Evolutionary conservation across 1,140 invertebrate genomes (phyloP).

Genomic region (Vollenhovia emeryi): DNA sequence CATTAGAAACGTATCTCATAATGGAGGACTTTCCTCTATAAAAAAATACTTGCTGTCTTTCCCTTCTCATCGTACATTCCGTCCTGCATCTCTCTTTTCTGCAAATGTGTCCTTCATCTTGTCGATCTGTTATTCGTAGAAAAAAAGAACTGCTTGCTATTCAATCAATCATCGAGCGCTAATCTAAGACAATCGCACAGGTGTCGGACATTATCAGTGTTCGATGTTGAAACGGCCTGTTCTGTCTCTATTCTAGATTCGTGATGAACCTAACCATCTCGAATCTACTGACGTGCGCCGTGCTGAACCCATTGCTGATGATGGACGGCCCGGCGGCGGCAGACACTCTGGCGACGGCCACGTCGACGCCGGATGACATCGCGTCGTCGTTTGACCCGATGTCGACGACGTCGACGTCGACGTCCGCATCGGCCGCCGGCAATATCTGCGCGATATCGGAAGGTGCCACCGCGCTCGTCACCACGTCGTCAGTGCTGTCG

Average conservation of each 20-base stretch:
- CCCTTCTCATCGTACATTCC: background rate
- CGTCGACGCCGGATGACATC: conserved; percentile 18
- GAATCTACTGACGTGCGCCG: conserved; percentile 88
- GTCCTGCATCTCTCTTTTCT: background rate
- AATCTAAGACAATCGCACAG: background rate
- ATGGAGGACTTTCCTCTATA: no score
- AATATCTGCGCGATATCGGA: conserved; percentile 79
- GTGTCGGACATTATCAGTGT: background rate
- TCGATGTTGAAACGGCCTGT: background rate
- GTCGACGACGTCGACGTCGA: background rate
- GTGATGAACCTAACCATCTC: conserved; percentile 89
- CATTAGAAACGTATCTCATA: no score
- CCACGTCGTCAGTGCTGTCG: conserved; percentile 87
- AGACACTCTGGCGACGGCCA: conserved; percentile 35
- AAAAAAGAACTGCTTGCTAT: background rate
- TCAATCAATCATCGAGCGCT: background rate
- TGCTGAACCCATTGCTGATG: conserved; percentile 87
- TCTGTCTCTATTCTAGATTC: conserved; percentile 85
- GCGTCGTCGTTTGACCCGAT: background rate
- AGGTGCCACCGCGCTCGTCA: conserved; percentile 79
- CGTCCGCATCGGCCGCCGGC: background rate
- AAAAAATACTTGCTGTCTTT: no score
- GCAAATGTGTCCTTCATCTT: background rate
- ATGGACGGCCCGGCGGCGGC: conserved; percentile 78
- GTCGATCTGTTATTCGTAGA: background rate